Conservation (phyloP, 35 echinoderm and acorn worm genomes). For the Stichopus chloronotus region DNA sequence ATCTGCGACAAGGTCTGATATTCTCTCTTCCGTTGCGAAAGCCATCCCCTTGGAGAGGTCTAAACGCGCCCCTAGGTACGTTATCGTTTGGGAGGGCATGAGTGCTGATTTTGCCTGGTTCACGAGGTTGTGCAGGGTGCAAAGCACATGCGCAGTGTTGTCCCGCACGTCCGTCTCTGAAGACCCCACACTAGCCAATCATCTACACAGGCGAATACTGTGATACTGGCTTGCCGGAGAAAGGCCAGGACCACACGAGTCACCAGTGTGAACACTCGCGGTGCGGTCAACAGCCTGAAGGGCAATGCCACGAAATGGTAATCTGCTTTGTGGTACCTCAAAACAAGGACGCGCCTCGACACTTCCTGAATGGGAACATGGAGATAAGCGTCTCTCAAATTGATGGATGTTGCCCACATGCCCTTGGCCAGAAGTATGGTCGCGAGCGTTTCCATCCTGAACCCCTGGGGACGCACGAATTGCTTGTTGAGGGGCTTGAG, state of each 20-base stretch:
- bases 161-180: not conserved
- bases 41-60: not conserved
- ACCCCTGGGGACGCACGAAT: not conserved
- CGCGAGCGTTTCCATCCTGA: conserved; percentile 53
- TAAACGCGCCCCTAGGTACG: conserved; percentile 11
- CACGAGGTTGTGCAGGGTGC: not conserved
- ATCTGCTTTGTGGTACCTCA: not conserved
- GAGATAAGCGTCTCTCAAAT: conserved; percentile 50
- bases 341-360: conserved; percentile 8
- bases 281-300: conserved; percentile 26
- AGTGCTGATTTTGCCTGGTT: conserved; percentile 49
- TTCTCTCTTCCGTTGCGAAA: too few relatives aligned
- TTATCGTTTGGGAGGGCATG: not conserved
- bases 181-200: conserved; percentile 53
- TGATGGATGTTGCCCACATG: conserved; percentile 50
- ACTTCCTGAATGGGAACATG: conserved; percentile 8
- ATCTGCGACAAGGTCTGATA: not conserved
- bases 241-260: not conserved
- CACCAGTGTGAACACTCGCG: conserved; percentile 24
- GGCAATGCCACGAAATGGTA: conserved; percentile 10
- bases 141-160: not conserved
- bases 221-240: not conserved
- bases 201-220: conserved; percentile 49
- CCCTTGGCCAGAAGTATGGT: not conserved
- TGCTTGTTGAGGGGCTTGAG: too few relatives aligned